Conservation (phyloP, 1,140 invertebrate genomes). For the Vanessa atalanta region DNA sequence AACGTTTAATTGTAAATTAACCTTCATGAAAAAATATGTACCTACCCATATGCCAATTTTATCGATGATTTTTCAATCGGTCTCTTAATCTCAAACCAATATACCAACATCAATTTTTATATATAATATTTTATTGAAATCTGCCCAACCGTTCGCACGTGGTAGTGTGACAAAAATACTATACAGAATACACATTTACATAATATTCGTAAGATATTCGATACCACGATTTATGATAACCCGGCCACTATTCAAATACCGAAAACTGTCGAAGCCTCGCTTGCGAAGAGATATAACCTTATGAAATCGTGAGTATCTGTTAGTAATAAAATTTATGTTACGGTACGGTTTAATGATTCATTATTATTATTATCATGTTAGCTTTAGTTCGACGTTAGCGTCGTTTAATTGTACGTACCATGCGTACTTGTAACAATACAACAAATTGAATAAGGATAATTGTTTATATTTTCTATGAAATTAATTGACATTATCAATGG, state of each 20-base stretch:
- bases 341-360: constrained; percentile 20
- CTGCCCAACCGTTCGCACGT: too few relatives aligned
- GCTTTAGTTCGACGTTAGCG: constrained; percentile 4
- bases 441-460: not conserved
- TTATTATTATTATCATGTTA: constrained; percentile 23
- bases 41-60: too few relatives aligned
- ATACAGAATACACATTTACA: too few relatives aligned
- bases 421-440: not conserved
- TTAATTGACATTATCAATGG: too few relatives aligned
- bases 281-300: not conserved
- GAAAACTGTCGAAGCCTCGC: not conserved
- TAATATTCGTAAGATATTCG: not conserved
- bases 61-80: too few relatives aligned
- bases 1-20: too few relatives aligned
- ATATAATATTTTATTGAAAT: too few relatives aligned
- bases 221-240: not conserved
- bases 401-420: not conserved
- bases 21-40: too few relatives aligned
- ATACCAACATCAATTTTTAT: too few relatives aligned
- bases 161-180: not conserved
- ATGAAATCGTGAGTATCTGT: constrained; percentile 8
- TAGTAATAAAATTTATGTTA: constrained; percentile 18
- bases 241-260: not conserved
- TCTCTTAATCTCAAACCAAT: too few relatives aligned
- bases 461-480: too few relatives aligned